Evolutionary conservation across 2,888 invertebrate genomes (phyloP).

Genomic region (Phyto melanocephala): DNA sequence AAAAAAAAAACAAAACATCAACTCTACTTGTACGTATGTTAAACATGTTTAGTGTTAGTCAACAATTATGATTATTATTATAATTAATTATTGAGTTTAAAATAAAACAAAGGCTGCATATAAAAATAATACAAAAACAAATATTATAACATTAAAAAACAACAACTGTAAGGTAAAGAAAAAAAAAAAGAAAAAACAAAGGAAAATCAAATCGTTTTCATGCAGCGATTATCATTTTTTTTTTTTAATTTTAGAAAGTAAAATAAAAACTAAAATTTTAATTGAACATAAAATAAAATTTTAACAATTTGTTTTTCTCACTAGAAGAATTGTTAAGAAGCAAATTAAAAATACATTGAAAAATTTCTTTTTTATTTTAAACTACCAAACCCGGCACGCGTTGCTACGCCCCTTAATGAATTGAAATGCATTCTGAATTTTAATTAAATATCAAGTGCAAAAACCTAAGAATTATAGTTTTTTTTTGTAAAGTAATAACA

Average conservation of each 20-base stretch:
- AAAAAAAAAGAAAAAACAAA: slow-evolving; percentile 13
- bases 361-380: too few species aligned
- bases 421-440: too few species aligned
- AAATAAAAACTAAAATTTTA: slow-evolving; percentile 63
- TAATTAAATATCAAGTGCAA: too few species aligned
- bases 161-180: slow-evolving; percentile 51
- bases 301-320: neutral
- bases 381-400: too few species aligned
- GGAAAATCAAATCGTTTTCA: slow-evolving; percentile 57
- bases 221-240: slow-evolving; percentile 59
- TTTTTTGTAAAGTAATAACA: too few species aligned
- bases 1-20: slow-evolving; percentile 33
- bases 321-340: too few species aligned
- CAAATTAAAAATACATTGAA: too few species aligned
- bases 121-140: slow-evolving; percentile 27
- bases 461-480: too few species aligned
- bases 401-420: too few species aligned
- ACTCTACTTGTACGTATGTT: slow-evolving; percentile 63
- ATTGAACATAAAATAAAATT: slow-evolving; percentile 60
- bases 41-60: slow-evolving; percentile 65
- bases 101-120: slow-evolving; percentile 59
- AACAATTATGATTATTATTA: slow-evolving; percentile 54
- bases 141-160: slow-evolving; percentile 27
- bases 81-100: slow-evolving; percentile 57
- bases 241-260: slow-evolving; percentile 58